Evolutionary conservation across 2,888 invertebrate species (phyloP).

Genomic region (Leucophenga montana): DNA sequence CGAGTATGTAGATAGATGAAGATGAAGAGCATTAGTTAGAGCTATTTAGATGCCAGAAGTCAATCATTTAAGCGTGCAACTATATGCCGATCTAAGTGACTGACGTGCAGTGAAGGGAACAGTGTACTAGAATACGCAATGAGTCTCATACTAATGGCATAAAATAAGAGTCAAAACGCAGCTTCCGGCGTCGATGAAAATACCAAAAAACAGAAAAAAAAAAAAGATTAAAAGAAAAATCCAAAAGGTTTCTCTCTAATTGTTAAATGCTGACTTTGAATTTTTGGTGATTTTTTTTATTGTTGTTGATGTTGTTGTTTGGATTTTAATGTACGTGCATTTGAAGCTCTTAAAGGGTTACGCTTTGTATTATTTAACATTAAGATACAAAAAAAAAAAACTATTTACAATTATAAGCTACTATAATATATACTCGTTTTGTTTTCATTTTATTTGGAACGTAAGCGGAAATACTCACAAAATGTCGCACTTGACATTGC

Average conservation of each 20-base stretch:
- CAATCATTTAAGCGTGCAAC: too few species aligned
- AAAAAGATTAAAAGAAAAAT: background rate
- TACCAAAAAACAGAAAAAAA: background rate
- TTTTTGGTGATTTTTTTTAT: background rate
- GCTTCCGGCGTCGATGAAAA: background rate
- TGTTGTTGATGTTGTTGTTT: background rate
- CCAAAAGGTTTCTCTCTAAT: slow-evolving; percentile 11
- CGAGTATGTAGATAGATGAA: too few species aligned
- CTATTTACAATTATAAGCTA: background rate
- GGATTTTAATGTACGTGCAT: too few species aligned
- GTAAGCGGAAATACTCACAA: slow-evolving; percentile 2
- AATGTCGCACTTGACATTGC: slow-evolving; percentile 7
- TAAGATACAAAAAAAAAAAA: background rate
- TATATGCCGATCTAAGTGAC: too few species aligned
- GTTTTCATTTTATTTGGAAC: background rate
- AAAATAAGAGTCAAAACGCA: background rate
- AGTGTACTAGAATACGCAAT: too few species aligned
- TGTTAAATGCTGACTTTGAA: slow-evolving; percentile 18
- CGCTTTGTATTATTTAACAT: slow-evolving; percentile 6
- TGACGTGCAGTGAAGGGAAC: background rate
- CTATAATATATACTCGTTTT: background rate
- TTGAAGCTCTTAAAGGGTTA: slow-evolving; percentile 6
- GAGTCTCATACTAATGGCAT: background rate
- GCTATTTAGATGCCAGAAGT: too few species aligned
- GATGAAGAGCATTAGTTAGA: too few species aligned